Conservation (phyloP, 2,888 invertebrate species). For the Tridacna crocea region DNA sequence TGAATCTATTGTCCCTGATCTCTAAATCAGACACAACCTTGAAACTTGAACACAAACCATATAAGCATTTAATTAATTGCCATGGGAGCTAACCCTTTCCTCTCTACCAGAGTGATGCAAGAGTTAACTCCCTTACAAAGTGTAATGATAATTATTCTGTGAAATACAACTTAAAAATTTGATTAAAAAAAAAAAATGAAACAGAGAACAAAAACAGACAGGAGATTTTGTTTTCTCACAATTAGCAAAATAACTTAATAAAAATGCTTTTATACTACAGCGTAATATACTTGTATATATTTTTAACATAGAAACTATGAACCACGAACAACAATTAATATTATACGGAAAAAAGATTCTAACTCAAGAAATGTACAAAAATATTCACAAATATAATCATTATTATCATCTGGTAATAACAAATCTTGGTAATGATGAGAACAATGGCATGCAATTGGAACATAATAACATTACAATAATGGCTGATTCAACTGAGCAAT, state of each 20-base stretch:
- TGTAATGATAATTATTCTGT: not conserved
- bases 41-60: slow-evolving; percentile 38
- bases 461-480: slow-evolving; percentile 16
- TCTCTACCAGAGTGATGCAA: not conserved
- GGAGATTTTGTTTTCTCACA: slow-evolving; percentile 37
- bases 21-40: slow-evolving; percentile 15
- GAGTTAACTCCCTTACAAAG: slow-evolving; percentile 37
- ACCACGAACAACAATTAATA: slow-evolving; percentile 39
- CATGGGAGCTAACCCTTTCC: not conserved
- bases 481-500: slow-evolving; percentile 25
- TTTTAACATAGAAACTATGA: slow-evolving; percentile 24
- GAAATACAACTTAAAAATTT: slow-evolving; percentile 41
- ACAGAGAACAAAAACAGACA: slow-evolving; percentile 6
- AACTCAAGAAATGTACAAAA: slow-evolving; percentile 43
- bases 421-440: slow-evolving; percentile 6
- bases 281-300: slow-evolving; percentile 41
- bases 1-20: slow-evolving; percentile 17
- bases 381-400: slow-evolving; percentile 51
- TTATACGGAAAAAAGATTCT: slow-evolving; percentile 23
- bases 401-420: slow-evolving; percentile 21
- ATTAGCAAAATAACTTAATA: slow-evolving; percentile 53
- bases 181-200: slow-evolving; percentile 44
- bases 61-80: slow-evolving; percentile 30
- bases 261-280: slow-evolving; percentile 65
- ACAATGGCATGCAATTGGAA: slow-evolving; percentile 20